Percentiles rank a stretch among this genome's conserved stretches.
Evolutionary conservation across 2,113 vertebrate species (phyloP).

Genomic region (Phasianus colchicus): DNA sequence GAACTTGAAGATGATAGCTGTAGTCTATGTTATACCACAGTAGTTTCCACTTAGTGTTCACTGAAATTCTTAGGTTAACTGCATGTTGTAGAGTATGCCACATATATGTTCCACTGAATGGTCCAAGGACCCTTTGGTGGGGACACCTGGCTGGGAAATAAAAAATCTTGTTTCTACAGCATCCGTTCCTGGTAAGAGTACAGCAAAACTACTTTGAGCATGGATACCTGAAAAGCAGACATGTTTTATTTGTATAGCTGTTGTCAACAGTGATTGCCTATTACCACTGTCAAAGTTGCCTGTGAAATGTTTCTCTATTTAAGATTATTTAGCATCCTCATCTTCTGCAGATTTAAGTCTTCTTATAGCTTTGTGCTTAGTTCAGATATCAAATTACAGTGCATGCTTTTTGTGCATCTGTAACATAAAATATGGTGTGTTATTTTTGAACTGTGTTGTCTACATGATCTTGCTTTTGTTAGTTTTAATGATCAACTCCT

Average conservation of each 20-base stretch:
- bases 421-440: constrained; percentile 28
- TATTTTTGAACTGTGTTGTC: constrained; percentile 46
- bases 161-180: background rate
- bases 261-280: background rate
- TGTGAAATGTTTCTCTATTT: background rate
- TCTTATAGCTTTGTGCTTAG: background rate
- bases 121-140: background rate
- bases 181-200: background rate
- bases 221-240: background rate
- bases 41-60: background rate
- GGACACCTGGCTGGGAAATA: background rate
- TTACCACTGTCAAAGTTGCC: background rate
- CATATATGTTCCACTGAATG: background rate
- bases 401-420: background rate
- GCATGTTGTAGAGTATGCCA: background rate
- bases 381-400: background rate
- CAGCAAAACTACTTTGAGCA: background rate
- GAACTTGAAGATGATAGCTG: background rate
- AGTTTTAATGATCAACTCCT: constrained; percentile 53
- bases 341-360: background rate
- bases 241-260: background rate
- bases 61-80: background rate
- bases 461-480: constrained; percentile 37
- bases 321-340: background rate
- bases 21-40: background rate